Base-by-base conservation (phyloP, 2,113 vertebrate genomes). In the Aspiorhynchus laticeps region DNA sequence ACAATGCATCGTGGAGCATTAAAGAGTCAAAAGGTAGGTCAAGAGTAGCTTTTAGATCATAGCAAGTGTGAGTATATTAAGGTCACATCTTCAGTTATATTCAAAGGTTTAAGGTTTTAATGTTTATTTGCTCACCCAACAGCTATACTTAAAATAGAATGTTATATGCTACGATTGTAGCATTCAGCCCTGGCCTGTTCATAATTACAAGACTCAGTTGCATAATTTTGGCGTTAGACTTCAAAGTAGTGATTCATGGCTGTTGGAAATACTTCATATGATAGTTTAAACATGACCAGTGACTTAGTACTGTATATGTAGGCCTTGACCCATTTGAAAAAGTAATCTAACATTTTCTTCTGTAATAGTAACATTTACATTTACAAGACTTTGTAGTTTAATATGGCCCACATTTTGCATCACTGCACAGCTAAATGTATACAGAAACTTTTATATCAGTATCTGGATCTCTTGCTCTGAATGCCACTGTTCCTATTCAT, bases 1-100 rank as follows among this genome's bases (percentile, higher is more conserved):
- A 81, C 63, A 61, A 76, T 83, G 77, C 83, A 85, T 79, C 31
- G 19, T 21, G 56, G 76, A 82, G 65, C 63, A 89, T 89, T 77
- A 89, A 89, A 89, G 85, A 77, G 14, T 59, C 56, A 51, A 69
- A 19, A 48, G n/a, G 38, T 82, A 67, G 80, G 61, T 63, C 69
- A 51, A 56, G 38, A 76, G 26, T 56, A 41, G 17, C 46, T 51
- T 84, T 71, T 46, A 86, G 65, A 85, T 85, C 82, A 85, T 33
- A 12, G 19, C 36, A 12, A 59, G 36, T 38, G n/a, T 14, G 77
- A 33, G 26, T 59, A 63, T 71, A 51, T 71, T 67, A 1, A 82
- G 61, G 81, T 83, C 63, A 83, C 11, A 6, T n/a, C 21, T 83
- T 69, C 2, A 71, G 26, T 9, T 11, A 59, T 6, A 26, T 59